Evolutionary conservation across 2,888 invertebrate genomes (phyloP).

Genomic region (Pimpla rufipes): DNA sequence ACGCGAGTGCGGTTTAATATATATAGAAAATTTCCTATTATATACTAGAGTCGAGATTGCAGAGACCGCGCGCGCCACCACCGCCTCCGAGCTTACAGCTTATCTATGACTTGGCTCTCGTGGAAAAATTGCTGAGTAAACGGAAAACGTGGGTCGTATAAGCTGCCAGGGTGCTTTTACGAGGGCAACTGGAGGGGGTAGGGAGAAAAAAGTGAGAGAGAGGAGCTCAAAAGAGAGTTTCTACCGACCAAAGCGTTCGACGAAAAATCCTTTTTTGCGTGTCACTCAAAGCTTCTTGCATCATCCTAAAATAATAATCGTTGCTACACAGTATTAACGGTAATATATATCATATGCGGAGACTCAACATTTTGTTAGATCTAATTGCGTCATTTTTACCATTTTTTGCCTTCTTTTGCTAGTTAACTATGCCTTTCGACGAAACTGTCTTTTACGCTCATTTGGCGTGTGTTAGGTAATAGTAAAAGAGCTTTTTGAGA

Average conservation of each 20-base stretch:
- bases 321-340: not conserved
- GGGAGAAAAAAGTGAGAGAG: conserved; percentile 25
- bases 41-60: conserved; percentile 61
- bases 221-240: conserved; percentile 1
- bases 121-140: conserved; percentile 70
- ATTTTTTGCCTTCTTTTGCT: not conserved
- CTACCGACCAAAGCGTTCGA: conserved; percentile 7
- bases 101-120: conserved; percentile 69
- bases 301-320: not conserved
- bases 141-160: conserved; percentile 69
- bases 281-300: not conserved
- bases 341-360: not conserved
- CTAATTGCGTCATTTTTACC: not conserved
- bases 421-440: not conserved
- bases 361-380: not conserved
- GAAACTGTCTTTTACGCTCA: not conserved
- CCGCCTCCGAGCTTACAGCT: conserved; percentile 62
- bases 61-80: conserved; percentile 14
- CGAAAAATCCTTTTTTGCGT: conserved; percentile 5
- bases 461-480: not conserved
- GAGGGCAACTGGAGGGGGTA: conserved; percentile 42
- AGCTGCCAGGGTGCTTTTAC: conserved; percentile 66
- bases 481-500: not conserved
- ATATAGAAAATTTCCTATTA: conserved; percentile 59
- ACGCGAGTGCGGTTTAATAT: conserved; percentile 55